These are phyloP conservation scores for Takifugu bimaculatus DNA, from an alignment of 2,113 vertebrate species.

Conservation along the genomic window DNA sequence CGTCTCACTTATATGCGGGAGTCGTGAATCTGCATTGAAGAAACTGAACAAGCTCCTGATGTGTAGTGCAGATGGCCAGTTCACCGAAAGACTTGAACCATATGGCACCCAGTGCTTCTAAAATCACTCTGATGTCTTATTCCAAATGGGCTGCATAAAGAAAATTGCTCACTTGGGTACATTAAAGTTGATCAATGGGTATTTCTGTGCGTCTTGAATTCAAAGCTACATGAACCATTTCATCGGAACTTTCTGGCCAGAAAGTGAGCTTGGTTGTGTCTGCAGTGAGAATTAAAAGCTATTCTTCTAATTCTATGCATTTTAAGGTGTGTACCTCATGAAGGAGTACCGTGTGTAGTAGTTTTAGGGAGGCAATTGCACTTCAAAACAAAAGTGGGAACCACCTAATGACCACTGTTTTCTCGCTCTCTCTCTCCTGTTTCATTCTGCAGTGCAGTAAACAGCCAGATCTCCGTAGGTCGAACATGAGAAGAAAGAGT, in stretches of 20 bases:
- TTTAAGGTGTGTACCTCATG: conserved; percentile 4
- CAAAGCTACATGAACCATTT: conserved; percentile 11
- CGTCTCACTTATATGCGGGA: neutral
- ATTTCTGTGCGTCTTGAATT: conserved; percentile 32
- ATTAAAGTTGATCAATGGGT: conserved; percentile 38
- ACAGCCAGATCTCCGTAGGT: too few species aligned
- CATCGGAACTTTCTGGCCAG: conserved; percentile 14
- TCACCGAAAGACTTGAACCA: conserved; percentile 27
- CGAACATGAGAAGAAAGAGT: too few species aligned
- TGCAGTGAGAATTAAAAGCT: neutral
- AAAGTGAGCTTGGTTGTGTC: too few species aligned
- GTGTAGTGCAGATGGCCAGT: conserved; percentile 32
- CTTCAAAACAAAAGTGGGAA: neutral
- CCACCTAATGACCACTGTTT: neutral
- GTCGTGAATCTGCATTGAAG: conserved; percentile 1
- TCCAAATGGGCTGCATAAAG: conserved; percentile 46
- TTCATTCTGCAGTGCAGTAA: too few species aligned
- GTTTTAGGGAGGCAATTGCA: neutral
- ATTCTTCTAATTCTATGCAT: neutral
- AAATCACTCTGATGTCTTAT: conserved; percentile 10
- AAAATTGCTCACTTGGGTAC: conserved; percentile 45
- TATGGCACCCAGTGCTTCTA: conserved; percentile 31
- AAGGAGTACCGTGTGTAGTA: neutral
- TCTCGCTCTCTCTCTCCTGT: too few species aligned
- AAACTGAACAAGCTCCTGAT: neutral